Percentiles rank a stretch among this genome's conserved stretches.
phyloP scores from a whole-genome alignment of 2,888 invertebrate species.

The Elegia similella region DNA sequence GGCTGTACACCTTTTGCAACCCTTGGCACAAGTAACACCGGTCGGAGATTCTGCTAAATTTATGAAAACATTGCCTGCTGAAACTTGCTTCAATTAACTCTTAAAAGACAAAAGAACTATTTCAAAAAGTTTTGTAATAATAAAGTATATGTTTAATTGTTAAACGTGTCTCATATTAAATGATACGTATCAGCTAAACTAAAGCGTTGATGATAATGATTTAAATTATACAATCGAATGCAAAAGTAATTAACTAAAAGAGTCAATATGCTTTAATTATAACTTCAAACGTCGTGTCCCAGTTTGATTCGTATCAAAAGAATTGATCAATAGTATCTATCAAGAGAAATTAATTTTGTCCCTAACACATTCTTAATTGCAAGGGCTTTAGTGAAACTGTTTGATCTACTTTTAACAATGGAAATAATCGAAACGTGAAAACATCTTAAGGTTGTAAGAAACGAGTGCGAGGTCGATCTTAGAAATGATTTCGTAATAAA shows the following conservation, averaged over 20 bases:
- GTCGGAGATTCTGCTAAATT: constrained; percentile 53
- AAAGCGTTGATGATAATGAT: constrained; percentile 3
- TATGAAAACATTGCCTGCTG: constrained; percentile 12
- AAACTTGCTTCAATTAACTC: background rate
- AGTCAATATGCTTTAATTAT: background rate
- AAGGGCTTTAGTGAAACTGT: constrained; percentile 19
- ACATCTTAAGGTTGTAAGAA: constrained; percentile 38
- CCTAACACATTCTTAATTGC: constrained; percentile 12
- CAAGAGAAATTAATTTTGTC: constrained; percentile 17
- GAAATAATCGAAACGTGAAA: constrained; percentile 28
- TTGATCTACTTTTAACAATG: constrained; percentile 1
- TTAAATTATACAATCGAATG: constrained; percentile 3
- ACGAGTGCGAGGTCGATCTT: constrained; percentile 45
- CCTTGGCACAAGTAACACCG: constrained; percentile 42
- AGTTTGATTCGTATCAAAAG: constrained; percentile 1
- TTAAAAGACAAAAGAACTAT: too few species aligned
- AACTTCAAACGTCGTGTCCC: background rate
- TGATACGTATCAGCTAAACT: background rate
- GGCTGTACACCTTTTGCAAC: constrained; percentile 69
- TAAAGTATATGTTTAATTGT: constrained; percentile 15
- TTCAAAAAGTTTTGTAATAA: too few species aligned
- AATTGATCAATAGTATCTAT: background rate
- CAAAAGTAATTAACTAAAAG: background rate
- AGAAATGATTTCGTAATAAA: constrained; percentile 25
- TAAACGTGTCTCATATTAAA: constrained; percentile 26